Base-by-base conservation (phyloP, 2,797 vertebrate species). In the Labeo calbasu region DNA sequence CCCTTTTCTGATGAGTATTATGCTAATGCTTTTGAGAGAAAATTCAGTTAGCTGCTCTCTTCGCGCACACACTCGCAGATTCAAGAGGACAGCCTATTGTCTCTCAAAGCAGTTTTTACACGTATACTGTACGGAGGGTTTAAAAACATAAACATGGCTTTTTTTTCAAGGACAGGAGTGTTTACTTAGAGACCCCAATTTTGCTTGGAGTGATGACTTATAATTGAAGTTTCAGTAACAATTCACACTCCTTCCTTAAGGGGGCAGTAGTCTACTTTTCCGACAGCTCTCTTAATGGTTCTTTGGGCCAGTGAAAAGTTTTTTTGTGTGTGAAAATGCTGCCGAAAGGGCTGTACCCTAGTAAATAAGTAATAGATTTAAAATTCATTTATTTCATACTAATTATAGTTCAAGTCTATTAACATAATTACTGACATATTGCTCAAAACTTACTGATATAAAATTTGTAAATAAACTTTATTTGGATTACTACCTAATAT, bases 241-340 rank as follows among this genome's bases (percentile, higher is more conserved):
- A 68, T 77, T 77, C 51, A 69, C 36, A 83, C 82, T 83, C 82
- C 82, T 83, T 40, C 63, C 82, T 83, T 68, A n/a, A 77, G 82
- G 51, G 73, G 63, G 82, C 82, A 77, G 65, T 68, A 32, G 61
- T 77, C 63, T 19, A 32, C 73, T 77, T 83, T 77, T 69, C 50
- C 13, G 10, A 75, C 13, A 15, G 50, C 51, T 69, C 12, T 48
- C 17, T 70, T 59, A 77, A 83, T 83, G 23, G 73, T 17, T 32
- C 68, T 46, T 32, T 12, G 50, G 36, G 51, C 3, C 12, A 69
- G 15, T n/a, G 63, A 57, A 32, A 43, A 32, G n/a, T 10, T 12
- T 14, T 9, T 53, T 5, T 48, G 19, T 25, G 9, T 57, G 9
- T 57, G 2, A 53, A 53, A 68, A 36, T 36, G 4, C 19, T 53